Base-by-base conservation (phyloP, 2,888 invertebrate species). In the Euplagia quadripunctaria region DNA sequence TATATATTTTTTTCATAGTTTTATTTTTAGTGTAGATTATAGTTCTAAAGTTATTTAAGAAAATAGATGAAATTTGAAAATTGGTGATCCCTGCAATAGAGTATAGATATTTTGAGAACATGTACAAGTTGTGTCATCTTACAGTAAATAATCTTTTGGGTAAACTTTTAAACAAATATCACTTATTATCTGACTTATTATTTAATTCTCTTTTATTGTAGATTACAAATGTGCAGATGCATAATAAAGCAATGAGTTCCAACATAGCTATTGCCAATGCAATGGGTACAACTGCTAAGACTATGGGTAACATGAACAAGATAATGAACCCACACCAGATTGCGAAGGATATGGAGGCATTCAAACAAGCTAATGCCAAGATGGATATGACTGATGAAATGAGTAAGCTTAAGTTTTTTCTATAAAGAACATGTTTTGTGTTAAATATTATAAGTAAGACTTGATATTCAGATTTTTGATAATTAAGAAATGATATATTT, bases 361-460 rank as follows among this genome's bases (percentile, higher is more conserved):
- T 99, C 94, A 97, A 97, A 87, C 97, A 97, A 87, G 98, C 98
- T 55, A 97, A 97, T 84, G 97, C 97, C 91, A 98, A 98, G 90
- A 98, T 99, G 98, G 98, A 98, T 85, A 99, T 99, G 98, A 98
- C 98, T 0, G 99, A 99, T 94, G 99, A 99, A 96, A 98, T 99
- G 97, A 98, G 98, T 98, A 96, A 96, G 97, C 95, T 73, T 49
- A 4, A 11, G 20, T 20, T 58, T 58, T 58, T 11, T 58, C 12
- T 58, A 49, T 1, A 49, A n/a, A n/a, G n/a, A 4, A 49, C 49
- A 52, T 4, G 4, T 52, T 52, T 52, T 17, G 6, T 52, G 6
- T 6, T 52, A 16, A 7, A 52, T 52, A 1, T 52, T 52, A 17
- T 52, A 16, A 52, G 17, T 52, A 52, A 17, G n/a, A 55, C 9